phyloP scores from a whole-genome alignment of 2,797 vertebrate species.

The Echeneis naucrates region DNA sequence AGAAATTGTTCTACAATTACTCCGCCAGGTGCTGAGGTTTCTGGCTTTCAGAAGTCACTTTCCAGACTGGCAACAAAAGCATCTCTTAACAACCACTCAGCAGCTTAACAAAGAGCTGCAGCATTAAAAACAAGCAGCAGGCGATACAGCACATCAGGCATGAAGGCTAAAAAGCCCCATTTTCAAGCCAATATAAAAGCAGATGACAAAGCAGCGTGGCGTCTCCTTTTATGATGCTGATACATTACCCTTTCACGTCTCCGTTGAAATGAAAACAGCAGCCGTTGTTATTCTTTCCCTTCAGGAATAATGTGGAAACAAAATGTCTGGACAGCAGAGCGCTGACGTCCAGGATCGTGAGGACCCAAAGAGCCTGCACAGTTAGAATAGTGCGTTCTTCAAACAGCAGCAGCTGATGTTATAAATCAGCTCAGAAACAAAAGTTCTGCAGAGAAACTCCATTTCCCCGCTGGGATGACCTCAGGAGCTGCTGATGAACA shows the following conservation, averaged over 20 bases:
- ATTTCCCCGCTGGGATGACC: too few relatives aligned
- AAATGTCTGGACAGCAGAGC: not conserved
- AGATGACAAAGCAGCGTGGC: not conserved
- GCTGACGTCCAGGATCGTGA: too few relatives aligned
- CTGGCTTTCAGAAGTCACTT: conserved; percentile 49
- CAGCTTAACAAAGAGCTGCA: conserved; percentile 30
- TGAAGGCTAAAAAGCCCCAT: conserved; percentile 37
- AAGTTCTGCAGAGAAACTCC: too few relatives aligned
- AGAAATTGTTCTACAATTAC: conserved; percentile 48
- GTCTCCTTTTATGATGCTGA: not conserved
- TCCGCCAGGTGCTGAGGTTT: conserved; percentile 59
- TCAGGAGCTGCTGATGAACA: too few relatives aligned
- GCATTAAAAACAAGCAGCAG: conserved; percentile 25
- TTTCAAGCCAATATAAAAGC: conserved; percentile 4
- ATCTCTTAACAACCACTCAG: conserved; percentile 13
- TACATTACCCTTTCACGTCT: not conserved
- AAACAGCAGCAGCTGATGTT: too few relatives aligned
- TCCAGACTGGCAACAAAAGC: conserved; percentile 43
- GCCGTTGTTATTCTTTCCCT: not conserved
- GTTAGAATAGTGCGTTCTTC: too few relatives aligned
- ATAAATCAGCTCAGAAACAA: too few relatives aligned
- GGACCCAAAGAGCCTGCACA: too few relatives aligned
- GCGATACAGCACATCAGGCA: conserved; percentile 5
- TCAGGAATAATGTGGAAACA: not conserved
- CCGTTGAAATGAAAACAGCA: not conserved